phyloP scores from a whole-genome alignment of 1,140 invertebrate species.

The Aphelenchoides fujianensis region DNA sequence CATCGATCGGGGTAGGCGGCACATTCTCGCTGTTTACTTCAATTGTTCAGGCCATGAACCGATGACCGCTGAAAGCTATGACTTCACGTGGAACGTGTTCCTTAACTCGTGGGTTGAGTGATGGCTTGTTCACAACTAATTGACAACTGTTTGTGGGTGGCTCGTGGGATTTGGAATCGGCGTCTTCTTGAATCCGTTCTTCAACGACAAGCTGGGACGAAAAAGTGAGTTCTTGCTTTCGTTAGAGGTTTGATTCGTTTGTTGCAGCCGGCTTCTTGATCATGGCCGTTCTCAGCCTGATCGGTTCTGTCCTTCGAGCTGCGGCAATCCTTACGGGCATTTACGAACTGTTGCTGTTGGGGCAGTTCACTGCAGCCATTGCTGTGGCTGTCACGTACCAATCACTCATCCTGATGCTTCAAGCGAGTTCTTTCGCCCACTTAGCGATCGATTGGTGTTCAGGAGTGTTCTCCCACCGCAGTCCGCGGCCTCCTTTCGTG shows the following conservation, averaged over 20 bases:
- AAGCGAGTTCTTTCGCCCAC: too few species aligned
- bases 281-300: slow-evolving; percentile 12
- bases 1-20: slow-evolving; percentile 26
- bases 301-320: slow-evolving; percentile 32
- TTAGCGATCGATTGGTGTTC: too few species aligned
- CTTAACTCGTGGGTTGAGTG: too few species aligned
- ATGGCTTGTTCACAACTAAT: too few species aligned
- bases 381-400: slow-evolving; percentile 44
- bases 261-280: slow-evolving; percentile 34
- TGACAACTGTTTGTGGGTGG: too few species aligned
- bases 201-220: slow-evolving; percentile 41
- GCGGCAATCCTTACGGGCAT: slow-evolving; percentile 25
- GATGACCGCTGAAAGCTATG: slow-evolving; percentile 34
- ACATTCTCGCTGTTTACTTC: not conserved
- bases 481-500: slow-evolving; percentile 28
- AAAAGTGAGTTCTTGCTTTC: slow-evolving; percentile 38
- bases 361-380: slow-evolving; percentile 38
- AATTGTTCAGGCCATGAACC: slow-evolving; percentile 21
- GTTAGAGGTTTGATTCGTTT: slow-evolving; percentile 25
- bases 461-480: slow-evolving; percentile 39
- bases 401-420: slow-evolving; percentile 35
- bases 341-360: slow-evolving; percentile 39
- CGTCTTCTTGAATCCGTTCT: slow-evolving; percentile 40
- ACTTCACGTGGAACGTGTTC: slow-evolving; percentile 40
- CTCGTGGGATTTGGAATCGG: slow-evolving; percentile 39